Base-by-base conservation (phyloP, 2,888 invertebrate genomes). In the Falcaria lacertinaria region DNA sequence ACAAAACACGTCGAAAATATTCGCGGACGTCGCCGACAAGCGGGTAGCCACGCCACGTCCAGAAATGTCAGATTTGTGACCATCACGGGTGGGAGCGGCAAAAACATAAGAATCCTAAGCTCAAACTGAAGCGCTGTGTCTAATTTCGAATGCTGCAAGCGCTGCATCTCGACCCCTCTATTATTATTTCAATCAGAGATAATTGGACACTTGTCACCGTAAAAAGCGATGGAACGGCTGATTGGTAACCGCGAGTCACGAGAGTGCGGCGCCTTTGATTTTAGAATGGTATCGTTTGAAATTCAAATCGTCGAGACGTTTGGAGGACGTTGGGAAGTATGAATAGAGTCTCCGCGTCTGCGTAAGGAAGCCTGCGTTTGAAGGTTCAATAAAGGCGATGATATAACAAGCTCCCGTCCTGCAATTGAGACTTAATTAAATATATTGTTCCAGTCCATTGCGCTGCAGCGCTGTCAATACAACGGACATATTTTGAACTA, bases 181-280 rank as follows among this genome's bases (percentile, higher is more conserved):
- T 84, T 82, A 84, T 85, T 83, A 83, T 81, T 84, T 81, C 82
- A 80, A 83, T 85, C 81, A 74, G 64, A 72, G 73, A 76, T 85
- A 85, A 84, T 85, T 84, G 85, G 84, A 80, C 78, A 80, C 74
- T 80, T 77, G 81, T 83, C 79, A 68, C 74, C 66, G 69, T 79
- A 78, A 80, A 79, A 79, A 80, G 76, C 68, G 61, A 60, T 60
- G 64, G 64, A 59, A 52, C 57, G 64, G 57, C 69, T 64, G 67
- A 61, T 65, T 63, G 64, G 68, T 65, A 57, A 55, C 63, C 56
- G 62, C 64, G 57, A 70, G 69, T 69, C 69, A 68, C 69, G 74
- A 64, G 25, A 52, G 53, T 52, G 74, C 76, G 74, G 74, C 43
- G 63, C 73, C 61, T 76, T 78, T 79, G 74, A 77, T 59, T 67